Evolutionary conservation across 2,888 invertebrate genomes (phyloP).

Genomic region (Agriopis marginaria): DNA sequence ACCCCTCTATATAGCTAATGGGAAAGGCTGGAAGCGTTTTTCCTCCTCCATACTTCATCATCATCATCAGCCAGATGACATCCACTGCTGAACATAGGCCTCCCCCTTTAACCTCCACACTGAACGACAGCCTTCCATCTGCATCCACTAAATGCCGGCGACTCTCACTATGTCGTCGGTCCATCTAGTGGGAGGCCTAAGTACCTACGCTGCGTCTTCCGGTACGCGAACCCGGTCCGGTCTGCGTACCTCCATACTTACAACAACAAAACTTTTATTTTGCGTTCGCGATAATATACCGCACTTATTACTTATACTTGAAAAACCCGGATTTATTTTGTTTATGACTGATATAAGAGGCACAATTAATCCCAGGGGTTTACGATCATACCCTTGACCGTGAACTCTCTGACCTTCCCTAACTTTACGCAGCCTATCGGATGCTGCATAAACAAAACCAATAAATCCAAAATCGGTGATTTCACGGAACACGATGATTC

Average conservation of each 20-base stretch:
- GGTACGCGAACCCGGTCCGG: no score
- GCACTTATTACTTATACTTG: neutral
- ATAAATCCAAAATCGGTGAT: slow-evolving; percentile 45
- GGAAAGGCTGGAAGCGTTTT: no score
- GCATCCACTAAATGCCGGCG: no score
- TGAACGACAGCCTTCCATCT: no score
- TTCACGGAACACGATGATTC: slow-evolving; percentile 65
- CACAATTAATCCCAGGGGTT: slow-evolving; percentile 1
- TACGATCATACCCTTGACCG: slow-evolving; percentile 13
- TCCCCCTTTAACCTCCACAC: no score
- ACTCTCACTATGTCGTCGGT: no score
- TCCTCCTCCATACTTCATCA: neutral
- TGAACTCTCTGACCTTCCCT: slow-evolving; percentile 26
- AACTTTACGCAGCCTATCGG: slow-evolving; percentile 7
- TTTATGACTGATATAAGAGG: neutral
- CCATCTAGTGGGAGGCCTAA: no score
- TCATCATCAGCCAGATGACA: no score
- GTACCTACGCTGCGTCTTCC: no score
- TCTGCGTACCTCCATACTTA: neutral
- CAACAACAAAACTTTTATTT: slow-evolving; percentile 2
- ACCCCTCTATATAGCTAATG: no score
- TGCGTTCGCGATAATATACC: neutral
- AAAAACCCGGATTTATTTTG: slow-evolving; percentile 12
- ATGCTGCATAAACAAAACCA: slow-evolving; percentile 19
- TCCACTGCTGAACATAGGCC: no score